These are phyloP conservation scores for Sylvicapra grimmia DNA, from an alignment of 2,113 vertebrate genomes.

Conservation along the genomic window DNA sequence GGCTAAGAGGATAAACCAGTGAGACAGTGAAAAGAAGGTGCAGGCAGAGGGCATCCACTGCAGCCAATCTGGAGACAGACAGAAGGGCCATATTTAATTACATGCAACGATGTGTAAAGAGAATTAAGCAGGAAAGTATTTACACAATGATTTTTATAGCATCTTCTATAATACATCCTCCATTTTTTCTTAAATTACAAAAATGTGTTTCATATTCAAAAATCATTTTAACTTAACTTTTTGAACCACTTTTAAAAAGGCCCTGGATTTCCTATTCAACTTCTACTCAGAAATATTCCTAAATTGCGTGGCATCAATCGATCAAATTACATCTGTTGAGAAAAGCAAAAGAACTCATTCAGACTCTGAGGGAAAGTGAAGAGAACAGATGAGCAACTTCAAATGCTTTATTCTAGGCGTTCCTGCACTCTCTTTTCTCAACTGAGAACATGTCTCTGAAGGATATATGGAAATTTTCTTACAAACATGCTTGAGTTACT, in stretches of 20 bases:
- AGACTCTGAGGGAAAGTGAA: background rate
- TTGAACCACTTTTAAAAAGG: conserved; percentile 17
- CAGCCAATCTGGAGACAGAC: background rate
- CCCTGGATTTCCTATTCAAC: background rate
- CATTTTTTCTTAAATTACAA: background rate
- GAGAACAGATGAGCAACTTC: conserved; percentile 2
- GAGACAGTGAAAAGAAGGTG: background rate
- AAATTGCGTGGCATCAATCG: background rate
- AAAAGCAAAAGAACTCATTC: background rate
- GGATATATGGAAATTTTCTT: background rate
- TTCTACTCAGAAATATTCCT: conserved; percentile 37
- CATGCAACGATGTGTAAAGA: background rate
- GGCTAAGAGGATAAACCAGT: background rate
- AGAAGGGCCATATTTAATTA: background rate
- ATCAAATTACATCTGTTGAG: background rate
- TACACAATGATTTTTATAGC: background rate
- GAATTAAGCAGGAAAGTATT: background rate
- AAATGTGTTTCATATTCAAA: background rate
- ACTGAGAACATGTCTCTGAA: background rate
- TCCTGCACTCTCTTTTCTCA: background rate
- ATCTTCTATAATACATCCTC: background rate
- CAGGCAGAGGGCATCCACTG: background rate
- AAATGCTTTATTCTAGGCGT: conserved; percentile 35
- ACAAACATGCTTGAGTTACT: background rate
- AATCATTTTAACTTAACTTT: conserved; percentile 30